Conservation (phyloP, 1,140 invertebrate species). For the Drosophila elegans region DNA sequence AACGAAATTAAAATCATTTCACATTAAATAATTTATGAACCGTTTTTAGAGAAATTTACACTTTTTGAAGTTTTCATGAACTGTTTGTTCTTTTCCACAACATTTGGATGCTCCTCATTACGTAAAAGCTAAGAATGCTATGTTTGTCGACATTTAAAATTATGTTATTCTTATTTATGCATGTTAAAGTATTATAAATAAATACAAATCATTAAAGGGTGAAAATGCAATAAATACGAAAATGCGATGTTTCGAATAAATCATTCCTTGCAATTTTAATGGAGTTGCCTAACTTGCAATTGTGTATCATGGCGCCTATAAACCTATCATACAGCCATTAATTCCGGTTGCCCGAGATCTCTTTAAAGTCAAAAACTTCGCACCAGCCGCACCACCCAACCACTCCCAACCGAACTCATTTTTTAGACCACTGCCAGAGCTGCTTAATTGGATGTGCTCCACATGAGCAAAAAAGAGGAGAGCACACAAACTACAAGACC, state of each 20-base stretch:
- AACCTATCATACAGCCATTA: constrained; percentile 27
- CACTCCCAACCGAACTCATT: constrained; percentile 44
- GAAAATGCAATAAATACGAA: no score
- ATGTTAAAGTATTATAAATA: no score
- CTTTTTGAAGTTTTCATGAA: no score
- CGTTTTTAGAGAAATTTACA: no score
- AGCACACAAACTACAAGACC: constrained; percentile 53
- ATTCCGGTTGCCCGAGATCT: constrained; percentile 27
- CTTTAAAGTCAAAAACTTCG: constrained; percentile 53
- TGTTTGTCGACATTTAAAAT: background rate
- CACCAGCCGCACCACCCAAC: constrained; percentile 19
- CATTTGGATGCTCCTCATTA: no score
- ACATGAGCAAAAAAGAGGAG: constrained; percentile 51
- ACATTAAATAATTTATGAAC: no score
- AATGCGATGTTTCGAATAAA: no score
- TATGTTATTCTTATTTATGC: background rate
- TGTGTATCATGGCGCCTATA: background rate
- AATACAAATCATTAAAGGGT: no score
- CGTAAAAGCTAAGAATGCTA: no score
- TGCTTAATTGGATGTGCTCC: constrained; percentile 79
- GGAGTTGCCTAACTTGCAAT: constrained; percentile 19
- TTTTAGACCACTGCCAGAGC: constrained; percentile 70
- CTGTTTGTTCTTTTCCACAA: no score
- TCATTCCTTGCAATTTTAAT: no score
- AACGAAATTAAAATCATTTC: no score